A percentile compares a stretch with the other conserved stretches of the same genome.
Evolutionary conservation across 1,140 invertebrate species (phyloP).

Genomic region (Macrobrachium nipponense): DNA sequence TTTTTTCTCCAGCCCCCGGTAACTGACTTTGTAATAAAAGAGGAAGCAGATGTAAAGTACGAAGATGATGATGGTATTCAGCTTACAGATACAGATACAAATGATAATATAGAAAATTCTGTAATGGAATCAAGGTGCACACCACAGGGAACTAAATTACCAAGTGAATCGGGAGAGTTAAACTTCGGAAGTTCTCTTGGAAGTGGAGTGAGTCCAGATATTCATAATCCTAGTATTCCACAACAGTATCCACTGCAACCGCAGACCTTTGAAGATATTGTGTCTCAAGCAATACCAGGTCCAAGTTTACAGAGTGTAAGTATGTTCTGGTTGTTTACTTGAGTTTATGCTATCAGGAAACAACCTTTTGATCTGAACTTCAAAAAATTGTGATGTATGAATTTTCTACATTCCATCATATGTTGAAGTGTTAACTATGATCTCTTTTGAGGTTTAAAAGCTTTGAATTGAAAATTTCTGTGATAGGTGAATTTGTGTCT

Average conservation of each 20-base stretch:
- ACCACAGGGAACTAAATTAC: not conserved
- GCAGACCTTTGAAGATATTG: constrained; percentile 46
- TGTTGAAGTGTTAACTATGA: too few species aligned
- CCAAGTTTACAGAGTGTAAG: constrained; percentile 46
- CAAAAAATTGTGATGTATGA: too few species aligned
- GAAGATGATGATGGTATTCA: not conserved
- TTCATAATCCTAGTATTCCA: not conserved
- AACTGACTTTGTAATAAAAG: not conserved
- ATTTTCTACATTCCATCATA: not conserved
- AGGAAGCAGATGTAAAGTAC: not conserved
- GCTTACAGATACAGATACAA: not conserved
- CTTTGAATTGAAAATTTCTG: too few species aligned
- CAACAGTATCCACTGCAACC: constrained; percentile 30
- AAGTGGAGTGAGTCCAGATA: not conserved
- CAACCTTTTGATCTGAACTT: not conserved
- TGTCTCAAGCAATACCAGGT: constrained; percentile 47
- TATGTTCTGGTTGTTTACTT: not conserved
- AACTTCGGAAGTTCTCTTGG: not conserved
- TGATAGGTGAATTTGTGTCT: too few species aligned
- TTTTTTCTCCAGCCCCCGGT: too few species aligned
- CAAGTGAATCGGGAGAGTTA: not conserved
- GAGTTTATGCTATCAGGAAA: not conserved
- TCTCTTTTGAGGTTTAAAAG: too few species aligned
- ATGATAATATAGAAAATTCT: not conserved
- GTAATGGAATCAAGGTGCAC: not conserved